Evolutionary conservation across 2,113 vertebrate genomes (phyloP), one percentile per base, ranked within the genome.

Genomic region (Albula glossodonta): DNA sequence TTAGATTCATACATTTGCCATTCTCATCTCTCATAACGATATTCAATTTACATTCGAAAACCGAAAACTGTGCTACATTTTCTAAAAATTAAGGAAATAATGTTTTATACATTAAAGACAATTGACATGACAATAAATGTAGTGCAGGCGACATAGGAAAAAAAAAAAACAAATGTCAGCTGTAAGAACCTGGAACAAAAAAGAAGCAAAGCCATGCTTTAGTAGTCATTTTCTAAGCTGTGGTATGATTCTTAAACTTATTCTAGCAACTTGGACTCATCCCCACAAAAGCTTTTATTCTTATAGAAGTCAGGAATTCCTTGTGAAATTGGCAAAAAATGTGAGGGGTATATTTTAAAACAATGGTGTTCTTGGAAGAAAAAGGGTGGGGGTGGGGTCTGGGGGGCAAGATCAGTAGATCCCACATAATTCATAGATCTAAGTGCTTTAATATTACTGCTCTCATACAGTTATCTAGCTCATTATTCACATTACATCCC

Each of bases 401-500:
- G 22, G 60, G 17, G n/a, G n/a, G 31, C 31, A 74, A n/a, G 70
- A 9, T 9, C 70, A 25, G 70, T 74, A 74, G 2, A 10, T 74
- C 22, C n/a, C 31, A 13, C n/a, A 74, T 74, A 31, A 52, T 81
- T 52, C 5, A 8, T 15, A 81, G 49, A 53, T 81, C 4, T 9
- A 81, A 52, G 80, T 11, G 17, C 66, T 41, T 83, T 3, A 66
- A 66, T 48, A 83, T 63, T 57, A 66, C 53, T 19, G n/a, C 52
- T 17, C 25, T 63, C 53, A 7, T 15, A 9, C 22, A 19, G 15
- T 13, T 82, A 56, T 25, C 80, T 31, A 22, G 52, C 81, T 83
- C 22, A 83, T 83, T 63, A 83, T 49, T 83, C 57, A 49, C 53
- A 63, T 48, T 63, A 31, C 48, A 81, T 81, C n/a, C 56, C 49